These are phyloP conservation scores for Falco columbarius DNA, from an alignment of 2,797 vertebrate genomes.

Conservation along the genomic window DNA sequence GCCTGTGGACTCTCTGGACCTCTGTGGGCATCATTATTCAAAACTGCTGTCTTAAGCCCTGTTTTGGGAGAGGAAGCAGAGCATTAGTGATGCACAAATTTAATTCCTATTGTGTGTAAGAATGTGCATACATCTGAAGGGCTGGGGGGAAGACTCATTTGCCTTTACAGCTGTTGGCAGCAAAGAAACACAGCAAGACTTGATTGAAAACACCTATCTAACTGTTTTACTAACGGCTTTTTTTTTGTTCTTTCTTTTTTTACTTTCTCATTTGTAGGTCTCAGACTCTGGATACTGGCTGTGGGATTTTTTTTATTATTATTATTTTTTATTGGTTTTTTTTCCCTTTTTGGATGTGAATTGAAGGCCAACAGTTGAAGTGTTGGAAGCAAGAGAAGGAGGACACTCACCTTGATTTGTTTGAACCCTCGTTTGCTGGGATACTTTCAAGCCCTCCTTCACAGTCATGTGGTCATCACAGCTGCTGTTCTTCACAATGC, in stretches of 20 bases:
- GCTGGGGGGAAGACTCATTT: neutral
- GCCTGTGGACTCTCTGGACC: neutral
- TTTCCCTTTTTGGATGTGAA: slow-evolving; percentile 37
- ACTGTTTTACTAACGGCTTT: slow-evolving; percentile 24
- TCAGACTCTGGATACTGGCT: slow-evolving; percentile 68
- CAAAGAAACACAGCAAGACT: slow-evolving; percentile 5
- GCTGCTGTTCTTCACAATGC: slow-evolving; percentile 88
- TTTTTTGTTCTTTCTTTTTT: neutral
- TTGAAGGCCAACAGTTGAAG: slow-evolving; percentile 39
- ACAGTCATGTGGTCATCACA: slow-evolving; percentile 93
- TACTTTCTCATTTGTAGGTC: slow-evolving; percentile 69
- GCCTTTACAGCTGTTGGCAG: slow-evolving; percentile 49
- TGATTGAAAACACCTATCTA: neutral
- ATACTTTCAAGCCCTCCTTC: slow-evolving; percentile 52
- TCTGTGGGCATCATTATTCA: neutral
- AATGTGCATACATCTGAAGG: neutral
- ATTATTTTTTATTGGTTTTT: neutral
- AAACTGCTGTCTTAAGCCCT: neutral
- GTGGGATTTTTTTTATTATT: slow-evolving; percentile 45
- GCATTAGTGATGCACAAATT: neutral
- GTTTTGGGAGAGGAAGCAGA: neutral
- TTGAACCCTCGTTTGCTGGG: slow-evolving; percentile 59
- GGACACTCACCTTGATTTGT: slow-evolving; percentile 42
- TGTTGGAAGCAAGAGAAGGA: slow-evolving; percentile 51
- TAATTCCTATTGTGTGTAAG: neutral